Evolutionary conservation across 53 echinoderm and acorn worm species (phyloP).

Genomic region (Glandiceps talaboti): DNA sequence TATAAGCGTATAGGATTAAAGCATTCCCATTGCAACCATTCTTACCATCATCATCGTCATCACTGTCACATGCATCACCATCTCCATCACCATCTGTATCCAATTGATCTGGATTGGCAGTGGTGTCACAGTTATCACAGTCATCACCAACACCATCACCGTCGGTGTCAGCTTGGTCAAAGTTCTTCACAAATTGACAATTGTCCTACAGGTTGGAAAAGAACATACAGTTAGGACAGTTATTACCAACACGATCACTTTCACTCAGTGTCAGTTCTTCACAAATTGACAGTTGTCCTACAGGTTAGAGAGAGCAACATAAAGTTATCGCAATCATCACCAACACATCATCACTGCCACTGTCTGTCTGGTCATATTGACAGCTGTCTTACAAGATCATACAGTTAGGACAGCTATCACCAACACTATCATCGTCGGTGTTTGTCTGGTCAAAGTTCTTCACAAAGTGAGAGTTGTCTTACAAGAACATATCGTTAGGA

Average conservation of each 20-base stretch:
- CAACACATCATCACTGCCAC: conserved; percentile 36
- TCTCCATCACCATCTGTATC: conserved; percentile 63
- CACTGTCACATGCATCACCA: conserved; percentile 57
- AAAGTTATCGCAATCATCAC: too few relatives aligned
- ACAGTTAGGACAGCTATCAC: conserved; percentile 67
- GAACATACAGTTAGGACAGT: background rate
- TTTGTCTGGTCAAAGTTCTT: conserved; percentile 54
- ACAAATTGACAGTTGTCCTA: too few relatives aligned
- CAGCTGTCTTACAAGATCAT: too few relatives aligned
- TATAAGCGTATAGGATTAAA: too few relatives aligned
- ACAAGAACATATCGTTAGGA: background rate
- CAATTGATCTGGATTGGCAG: conserved; percentile 26
- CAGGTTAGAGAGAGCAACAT: too few relatives aligned
- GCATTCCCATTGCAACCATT: too few relatives aligned
- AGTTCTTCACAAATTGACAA: conserved; percentile 47
- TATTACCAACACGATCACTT: too few relatives aligned
- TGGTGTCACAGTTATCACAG: conserved; percentile 55
- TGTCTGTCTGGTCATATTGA: too few relatives aligned
- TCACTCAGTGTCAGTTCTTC: too few relatives aligned
- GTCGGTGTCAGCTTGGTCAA: conserved; percentile 43
- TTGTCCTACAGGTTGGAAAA: conserved; percentile 48
- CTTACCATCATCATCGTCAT: conserved; percentile 82
- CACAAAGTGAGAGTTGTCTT: conserved; percentile 64
- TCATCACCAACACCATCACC: conserved; percentile 41
- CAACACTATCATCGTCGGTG: conserved; percentile 29